Conservation (phyloP, 2,113 vertebrate genomes). For the Paramisgurnus dabryanus region DNA sequence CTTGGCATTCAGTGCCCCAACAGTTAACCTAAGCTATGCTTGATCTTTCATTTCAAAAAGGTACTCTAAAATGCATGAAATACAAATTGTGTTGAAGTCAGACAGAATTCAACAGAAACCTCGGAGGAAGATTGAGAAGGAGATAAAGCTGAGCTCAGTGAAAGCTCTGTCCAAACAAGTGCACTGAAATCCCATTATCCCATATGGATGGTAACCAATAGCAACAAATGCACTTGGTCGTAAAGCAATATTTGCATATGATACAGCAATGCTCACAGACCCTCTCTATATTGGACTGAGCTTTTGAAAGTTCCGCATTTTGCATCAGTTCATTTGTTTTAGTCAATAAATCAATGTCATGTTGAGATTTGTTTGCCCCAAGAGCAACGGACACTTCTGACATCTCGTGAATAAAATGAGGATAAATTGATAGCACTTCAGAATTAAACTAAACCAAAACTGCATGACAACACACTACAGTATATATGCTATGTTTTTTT, state of each 20-base stretch:
- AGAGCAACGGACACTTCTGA: slow-evolving; percentile 20
- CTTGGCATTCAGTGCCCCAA: background rate
- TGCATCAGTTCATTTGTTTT: slow-evolving; percentile 1
- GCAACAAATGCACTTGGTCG: slow-evolving; percentile 20
- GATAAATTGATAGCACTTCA: slow-evolving; percentile 13
- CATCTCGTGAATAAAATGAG: slow-evolving; percentile 4
- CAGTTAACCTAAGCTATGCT: slow-evolving; percentile 6
- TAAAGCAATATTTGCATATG: slow-evolving; percentile 20
- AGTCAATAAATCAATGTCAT: slow-evolving; percentile 42
- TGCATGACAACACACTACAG: background rate
- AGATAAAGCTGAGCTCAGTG: slow-evolving; percentile 29
- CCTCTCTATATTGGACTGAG: background rate
- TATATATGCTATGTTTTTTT: slow-evolving; percentile 1
- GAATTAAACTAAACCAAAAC: background rate
- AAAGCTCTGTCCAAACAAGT: slow-evolving; percentile 13
- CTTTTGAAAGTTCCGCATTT: slow-evolving; percentile 4
- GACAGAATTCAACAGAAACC: slow-evolving; percentile 30
- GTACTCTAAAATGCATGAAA: slow-evolving; percentile 37
- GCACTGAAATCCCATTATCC: slow-evolving; percentile 27
- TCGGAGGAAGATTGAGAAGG: slow-evolving; percentile 12
- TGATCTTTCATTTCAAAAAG: slow-evolving; percentile 8
- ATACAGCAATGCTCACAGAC: background rate
- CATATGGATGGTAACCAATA: slow-evolving; percentile 21
- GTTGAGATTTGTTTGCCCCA: slow-evolving; percentile 26
- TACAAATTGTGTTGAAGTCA: slow-evolving; percentile 18